phyloP scores from a whole-genome alignment of 2,888 invertebrate genomes.

The Agriotes lineatus region DNA sequence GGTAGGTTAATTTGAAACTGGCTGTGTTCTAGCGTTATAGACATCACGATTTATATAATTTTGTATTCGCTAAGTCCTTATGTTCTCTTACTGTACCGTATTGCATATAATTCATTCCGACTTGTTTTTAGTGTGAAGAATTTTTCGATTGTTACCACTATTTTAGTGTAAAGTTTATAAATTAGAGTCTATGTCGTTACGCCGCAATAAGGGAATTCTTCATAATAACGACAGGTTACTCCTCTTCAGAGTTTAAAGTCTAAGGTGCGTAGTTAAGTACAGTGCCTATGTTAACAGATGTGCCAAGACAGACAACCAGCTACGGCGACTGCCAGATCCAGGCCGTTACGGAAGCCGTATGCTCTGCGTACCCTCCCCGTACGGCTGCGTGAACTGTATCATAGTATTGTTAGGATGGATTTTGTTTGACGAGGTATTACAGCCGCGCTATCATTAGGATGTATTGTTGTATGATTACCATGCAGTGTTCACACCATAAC shows the following conservation, averaged over 20 bases:
- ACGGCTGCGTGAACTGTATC: slow-evolving; percentile 36
- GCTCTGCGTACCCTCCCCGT: slow-evolving; percentile 1
- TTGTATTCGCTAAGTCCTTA: slow-evolving; percentile 43
- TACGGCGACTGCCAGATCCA: slow-evolving; percentile 63
- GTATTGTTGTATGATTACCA: slow-evolving; percentile 53
- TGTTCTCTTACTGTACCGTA: slow-evolving; percentile 34
- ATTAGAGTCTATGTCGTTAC: slow-evolving; percentile 3
- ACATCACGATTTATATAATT: slow-evolving; percentile 47
- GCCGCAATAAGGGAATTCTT: slow-evolving; percentile 47
- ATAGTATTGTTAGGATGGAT: slow-evolving; percentile 43
- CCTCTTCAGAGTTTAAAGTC: slow-evolving; percentile 16
- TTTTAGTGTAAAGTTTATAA: slow-evolving; percentile 19
- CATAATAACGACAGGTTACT: slow-evolving; percentile 53
- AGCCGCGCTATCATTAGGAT: slow-evolving; percentile 20
- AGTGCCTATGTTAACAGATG: slow-evolving; percentile 62
- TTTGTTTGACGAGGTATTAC: slow-evolving; percentile 41
- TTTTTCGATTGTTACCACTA: slow-evolving; percentile 41
- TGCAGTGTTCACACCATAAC: slow-evolving; percentile 48
- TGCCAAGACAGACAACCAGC: slow-evolving; percentile 65
- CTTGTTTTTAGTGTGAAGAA: slow-evolving; percentile 56
- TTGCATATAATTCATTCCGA: slow-evolving; percentile 57
- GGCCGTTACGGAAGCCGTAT: slow-evolving; percentile 10
- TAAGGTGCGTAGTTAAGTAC: slow-evolving; percentile 51
- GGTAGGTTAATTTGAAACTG: slow-evolving; percentile 47
- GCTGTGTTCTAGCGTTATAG: slow-evolving; percentile 43